A percentile compares a stretch with the other conserved stretches of the same genome.
Evolutionary conservation across 2,797 vertebrate genomes (phyloP).

Genomic region (Sebastes diaconus): DNA sequence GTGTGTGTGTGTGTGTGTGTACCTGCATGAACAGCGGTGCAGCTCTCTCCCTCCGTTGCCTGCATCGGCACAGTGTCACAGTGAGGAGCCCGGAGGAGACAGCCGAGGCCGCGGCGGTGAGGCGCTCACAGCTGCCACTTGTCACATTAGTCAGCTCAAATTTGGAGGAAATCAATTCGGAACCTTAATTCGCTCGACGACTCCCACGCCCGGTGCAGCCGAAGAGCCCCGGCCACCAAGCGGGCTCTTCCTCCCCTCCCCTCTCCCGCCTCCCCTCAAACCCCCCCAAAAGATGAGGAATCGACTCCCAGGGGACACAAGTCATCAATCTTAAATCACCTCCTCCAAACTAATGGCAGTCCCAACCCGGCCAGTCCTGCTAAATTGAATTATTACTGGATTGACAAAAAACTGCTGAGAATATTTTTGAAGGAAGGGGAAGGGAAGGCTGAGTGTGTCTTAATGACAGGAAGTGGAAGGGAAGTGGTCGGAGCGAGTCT

Average conservation of each 20-base stretch:
- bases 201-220: conserved; percentile 80
- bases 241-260: conserved; percentile 2
- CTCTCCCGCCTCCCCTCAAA: background rate
- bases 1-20: conserved; percentile 20
- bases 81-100: conserved; percentile 87
- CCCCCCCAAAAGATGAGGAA: conserved; percentile 61
- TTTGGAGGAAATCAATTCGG: conserved; percentile 87
- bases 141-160: conserved; percentile 87
- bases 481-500: conserved; percentile 69
- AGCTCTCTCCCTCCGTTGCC: conserved; percentile 61
- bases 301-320: conserved; percentile 82
- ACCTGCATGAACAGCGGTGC: conserved; percentile 60
- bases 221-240: conserved; percentile 68
- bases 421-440: conserved; percentile 76
- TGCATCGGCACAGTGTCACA: conserved; percentile 78
- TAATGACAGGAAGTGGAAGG: conserved; percentile 80
- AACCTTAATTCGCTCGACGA: conserved; percentile 85
- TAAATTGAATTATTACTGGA: conserved; percentile 87
- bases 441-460: conserved; percentile 67
- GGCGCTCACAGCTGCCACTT: conserved; percentile 86
- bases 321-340: conserved; percentile 88
- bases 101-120: conserved; percentile 75
- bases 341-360: conserved; percentile 85
- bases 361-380: conserved; percentile 76
- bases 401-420: conserved; percentile 85